These are phyloP conservation scores for Euleptes europaea DNA, from an alignment of 2,113 vertebrate genomes.

Conservation along the genomic window DNA sequence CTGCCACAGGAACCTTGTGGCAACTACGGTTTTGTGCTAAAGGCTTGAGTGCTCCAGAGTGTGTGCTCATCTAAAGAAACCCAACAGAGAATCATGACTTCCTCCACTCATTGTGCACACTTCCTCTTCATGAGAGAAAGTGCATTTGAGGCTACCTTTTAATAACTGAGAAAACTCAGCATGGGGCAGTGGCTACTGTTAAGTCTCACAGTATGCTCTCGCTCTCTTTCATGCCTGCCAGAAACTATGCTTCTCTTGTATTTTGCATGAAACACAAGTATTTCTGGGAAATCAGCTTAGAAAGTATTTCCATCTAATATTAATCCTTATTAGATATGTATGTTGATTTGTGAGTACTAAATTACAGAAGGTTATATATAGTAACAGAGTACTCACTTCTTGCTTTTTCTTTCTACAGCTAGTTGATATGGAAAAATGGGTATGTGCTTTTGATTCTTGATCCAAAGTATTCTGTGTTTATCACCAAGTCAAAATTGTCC, in stretches of 20 bases:
- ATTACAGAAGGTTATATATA: constrained; percentile 34
- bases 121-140: neutral
- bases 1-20: neutral
- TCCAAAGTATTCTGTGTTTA: constrained; percentile 58
- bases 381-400: constrained; percentile 70
- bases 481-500: constrained; percentile 68
- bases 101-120: neutral
- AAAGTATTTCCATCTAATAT: neutral
- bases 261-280: constrained; percentile 15
- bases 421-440: constrained; percentile 89
- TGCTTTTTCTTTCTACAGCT: constrained; percentile 83
- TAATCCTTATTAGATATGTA: constrained; percentile 10
- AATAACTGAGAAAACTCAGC: neutral
- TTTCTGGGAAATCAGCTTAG: constrained; percentile 8
- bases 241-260: neutral
- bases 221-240: neutral
- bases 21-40: neutral
- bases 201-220: neutral
- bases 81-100: neutral
- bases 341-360: constrained; percentile 42
- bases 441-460: constrained; percentile 77
- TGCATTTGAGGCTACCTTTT: neutral
- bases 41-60: neutral
- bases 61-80: neutral
- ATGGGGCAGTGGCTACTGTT: neutral